Conservation (phyloP, 2,888 invertebrate species). For the Drosophila atripex region DNA sequence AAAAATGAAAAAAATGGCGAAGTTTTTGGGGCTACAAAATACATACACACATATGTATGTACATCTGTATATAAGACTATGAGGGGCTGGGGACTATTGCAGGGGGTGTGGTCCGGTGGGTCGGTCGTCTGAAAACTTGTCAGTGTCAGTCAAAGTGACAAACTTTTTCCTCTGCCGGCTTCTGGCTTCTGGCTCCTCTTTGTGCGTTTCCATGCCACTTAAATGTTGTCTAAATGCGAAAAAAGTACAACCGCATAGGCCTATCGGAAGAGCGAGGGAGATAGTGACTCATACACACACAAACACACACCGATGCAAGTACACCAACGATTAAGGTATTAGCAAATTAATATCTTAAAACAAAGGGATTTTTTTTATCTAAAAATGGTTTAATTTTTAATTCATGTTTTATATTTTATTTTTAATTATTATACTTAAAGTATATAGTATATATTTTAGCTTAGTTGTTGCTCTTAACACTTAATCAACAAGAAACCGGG, state of each 20-base stretch:
- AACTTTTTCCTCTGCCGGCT: conserved; percentile 14
- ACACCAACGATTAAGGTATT: not conserved
- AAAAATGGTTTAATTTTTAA: no score
- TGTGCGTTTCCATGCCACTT: conserved; percentile 33
- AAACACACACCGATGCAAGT: not conserved
- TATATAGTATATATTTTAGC: no score
- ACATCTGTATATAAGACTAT: no score
- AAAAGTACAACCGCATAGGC: conserved; percentile 29
- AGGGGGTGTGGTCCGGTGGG: conserved; percentile 43
- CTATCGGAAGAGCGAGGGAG: conserved; percentile 22
- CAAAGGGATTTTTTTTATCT: no score
- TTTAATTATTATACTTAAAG: no score
- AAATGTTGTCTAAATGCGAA: conserved; percentile 29
- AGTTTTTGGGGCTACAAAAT: conserved; percentile 20
- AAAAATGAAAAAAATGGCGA: conserved; percentile 2
- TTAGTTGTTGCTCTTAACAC: not conserved
- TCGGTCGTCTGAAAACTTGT: conserved; percentile 54
- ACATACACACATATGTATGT: not conserved
- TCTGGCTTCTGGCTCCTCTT: conserved; percentile 19
- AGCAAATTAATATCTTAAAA: not conserved
- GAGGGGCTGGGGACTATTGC: not conserved
- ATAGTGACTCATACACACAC: conserved; percentile 5
- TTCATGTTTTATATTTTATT: no score
- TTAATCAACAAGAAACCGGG: not conserved
- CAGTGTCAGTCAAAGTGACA: conserved; percentile 60